phyloP scores from a whole-genome alignment of 2,888 invertebrate species.

The Adela reaumurella region DNA sequence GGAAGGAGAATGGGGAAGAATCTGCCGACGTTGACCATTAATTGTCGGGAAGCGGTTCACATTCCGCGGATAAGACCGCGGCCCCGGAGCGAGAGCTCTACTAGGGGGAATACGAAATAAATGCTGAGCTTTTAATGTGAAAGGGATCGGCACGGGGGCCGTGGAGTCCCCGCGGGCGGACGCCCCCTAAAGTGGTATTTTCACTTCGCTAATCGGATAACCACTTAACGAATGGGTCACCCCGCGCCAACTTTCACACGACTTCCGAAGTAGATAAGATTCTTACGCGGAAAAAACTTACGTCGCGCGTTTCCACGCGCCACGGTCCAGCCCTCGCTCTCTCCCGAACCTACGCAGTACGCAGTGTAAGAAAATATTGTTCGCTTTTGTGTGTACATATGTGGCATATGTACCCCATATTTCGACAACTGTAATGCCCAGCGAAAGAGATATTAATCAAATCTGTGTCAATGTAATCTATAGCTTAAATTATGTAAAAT shows the following conservation, averaged over 20 bases:
- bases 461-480: too few relatives aligned
- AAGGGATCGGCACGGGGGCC: slow-evolving; percentile 37
- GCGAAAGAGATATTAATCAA: too few relatives aligned
- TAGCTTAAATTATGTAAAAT: too few relatives aligned
- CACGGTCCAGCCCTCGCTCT: too few relatives aligned
- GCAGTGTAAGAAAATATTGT: too few relatives aligned
- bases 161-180: slow-evolving; percentile 17
- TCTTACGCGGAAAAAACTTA: slow-evolving; percentile 51
- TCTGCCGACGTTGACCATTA: slow-evolving; percentile 32
- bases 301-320: slow-evolving; percentile 21
- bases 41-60: slow-evolving; percentile 26
- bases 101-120: slow-evolving; percentile 49
- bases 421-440: too few relatives aligned
- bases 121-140: slow-evolving; percentile 49
- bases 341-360: too few relatives aligned
- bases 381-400: too few relatives aligned
- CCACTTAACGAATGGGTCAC: slow-evolving; percentile 58
- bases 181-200: slow-evolving; percentile 58
- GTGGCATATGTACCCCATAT: too few relatives aligned
- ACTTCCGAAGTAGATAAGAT: slow-evolving; percentile 41
- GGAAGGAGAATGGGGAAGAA: slow-evolving; percentile 21
- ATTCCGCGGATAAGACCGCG: slow-evolving; percentile 25
- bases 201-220: slow-evolving; percentile 62
- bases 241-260: slow-evolving; percentile 56
- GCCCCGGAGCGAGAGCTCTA: slow-evolving; percentile 4